Evolutionary conservation across 2,113 vertebrate genomes (phyloP).

Genomic region (Taxidea taxus): DNA sequence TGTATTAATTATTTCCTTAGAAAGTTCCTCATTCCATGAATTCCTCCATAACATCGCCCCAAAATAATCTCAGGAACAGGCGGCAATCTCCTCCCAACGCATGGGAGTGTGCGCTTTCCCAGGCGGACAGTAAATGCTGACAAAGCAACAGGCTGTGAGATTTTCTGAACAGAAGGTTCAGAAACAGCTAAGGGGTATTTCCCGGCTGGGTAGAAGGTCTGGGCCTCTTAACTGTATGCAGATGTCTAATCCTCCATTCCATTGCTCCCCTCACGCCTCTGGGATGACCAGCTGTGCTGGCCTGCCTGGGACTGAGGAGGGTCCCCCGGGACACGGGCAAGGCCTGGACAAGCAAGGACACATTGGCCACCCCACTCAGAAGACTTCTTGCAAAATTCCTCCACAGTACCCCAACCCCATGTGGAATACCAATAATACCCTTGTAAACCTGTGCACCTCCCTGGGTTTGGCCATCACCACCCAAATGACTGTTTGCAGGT

Average conservation of each 20-base stretch:
- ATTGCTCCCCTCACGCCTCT: not conserved
- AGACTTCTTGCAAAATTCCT: not conserved
- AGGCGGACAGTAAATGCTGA: not conserved
- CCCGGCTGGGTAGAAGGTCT: not conserved
- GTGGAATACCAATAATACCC: not conserved
- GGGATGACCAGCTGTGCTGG: not conserved
- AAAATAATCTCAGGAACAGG: conserved; percentile 26
- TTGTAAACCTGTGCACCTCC: not conserved
- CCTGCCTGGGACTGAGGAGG: not conserved
- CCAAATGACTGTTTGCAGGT: not conserved
- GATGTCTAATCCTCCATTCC: not conserved
- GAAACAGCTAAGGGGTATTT: not conserved
- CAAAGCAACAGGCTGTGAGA: not conserved
- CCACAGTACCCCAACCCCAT: not conserved
- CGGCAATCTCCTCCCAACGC: not conserved
- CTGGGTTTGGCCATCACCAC: not conserved
- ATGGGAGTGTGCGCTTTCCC: not conserved
- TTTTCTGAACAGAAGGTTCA: not conserved
- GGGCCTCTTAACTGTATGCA: not conserved
- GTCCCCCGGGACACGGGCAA: not conserved
- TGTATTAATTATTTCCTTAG: conserved; percentile 50
- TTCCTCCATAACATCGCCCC: not conserved
- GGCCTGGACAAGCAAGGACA: not conserved
- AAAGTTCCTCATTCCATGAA: conserved; percentile 44
- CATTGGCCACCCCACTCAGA: not conserved